Conservation (phyloP, 2,113 vertebrate genomes). For the Syrrhaptes paradoxus region DNA sequence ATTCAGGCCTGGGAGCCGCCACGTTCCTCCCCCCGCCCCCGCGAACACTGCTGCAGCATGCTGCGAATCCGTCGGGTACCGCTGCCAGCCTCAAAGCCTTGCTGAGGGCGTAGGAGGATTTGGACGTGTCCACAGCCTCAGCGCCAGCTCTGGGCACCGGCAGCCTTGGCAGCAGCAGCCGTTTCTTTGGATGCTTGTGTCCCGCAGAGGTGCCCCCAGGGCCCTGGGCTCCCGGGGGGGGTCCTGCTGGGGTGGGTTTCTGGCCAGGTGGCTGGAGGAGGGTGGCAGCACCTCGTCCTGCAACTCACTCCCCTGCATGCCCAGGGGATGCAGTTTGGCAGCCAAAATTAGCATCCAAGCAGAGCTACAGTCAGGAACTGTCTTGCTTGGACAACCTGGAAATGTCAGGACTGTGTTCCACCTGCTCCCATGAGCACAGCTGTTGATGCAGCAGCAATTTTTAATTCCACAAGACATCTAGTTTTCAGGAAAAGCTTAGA, state of each 20-base stretch:
- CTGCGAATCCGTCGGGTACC: not conserved
- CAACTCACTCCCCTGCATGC: not conserved
- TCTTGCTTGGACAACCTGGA: not conserved
- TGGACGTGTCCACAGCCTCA: fast-evolving
- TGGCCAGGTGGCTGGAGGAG: fast-evolving
- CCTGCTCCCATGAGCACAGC: not conserved
- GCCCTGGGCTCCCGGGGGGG: fast-evolving
- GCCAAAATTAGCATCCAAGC: not conserved
- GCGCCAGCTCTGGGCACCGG: conserved; percentile 1
- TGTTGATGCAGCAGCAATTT: not conserved
- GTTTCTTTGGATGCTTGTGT: not conserved
- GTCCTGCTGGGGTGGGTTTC: fast-evolving
- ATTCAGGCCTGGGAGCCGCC: not conserved
- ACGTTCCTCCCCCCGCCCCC: fast-evolving
- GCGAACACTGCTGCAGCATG: fast-evolving
- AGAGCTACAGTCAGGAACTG: not conserved
- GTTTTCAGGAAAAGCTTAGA: conserved; percentile 36
- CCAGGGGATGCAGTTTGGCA: fast-evolving
- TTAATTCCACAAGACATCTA: not conserved
- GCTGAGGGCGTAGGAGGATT: conserved; percentile 4
- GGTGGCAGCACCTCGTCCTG: fast-evolving
- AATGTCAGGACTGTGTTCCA: not conserved
- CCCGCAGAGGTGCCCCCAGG: fast-evolving
- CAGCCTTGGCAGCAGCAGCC: not conserved
- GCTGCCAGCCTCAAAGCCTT: not conserved